Base-by-base conservation (phyloP, 2,113 vertebrate species). In the Fregetta grallaria region DNA sequence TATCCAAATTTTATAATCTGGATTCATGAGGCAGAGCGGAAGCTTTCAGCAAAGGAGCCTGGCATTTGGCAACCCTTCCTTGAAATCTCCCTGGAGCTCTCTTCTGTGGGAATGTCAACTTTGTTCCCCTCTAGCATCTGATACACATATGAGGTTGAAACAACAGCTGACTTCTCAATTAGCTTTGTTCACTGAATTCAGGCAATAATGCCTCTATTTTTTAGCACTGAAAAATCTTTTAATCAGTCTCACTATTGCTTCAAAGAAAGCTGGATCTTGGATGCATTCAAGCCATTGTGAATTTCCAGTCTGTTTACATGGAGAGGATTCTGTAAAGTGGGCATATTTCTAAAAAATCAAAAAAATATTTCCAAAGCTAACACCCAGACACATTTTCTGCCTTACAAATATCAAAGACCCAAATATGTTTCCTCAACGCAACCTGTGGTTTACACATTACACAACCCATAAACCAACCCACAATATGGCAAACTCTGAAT, bases 51-150 rank as follows among this genome's bases (percentile, higher is more conserved):
- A 38, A 84, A 94, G 67, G 12, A 95, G 32, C 36, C 65, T 83
- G 67, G 55, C 73, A 73, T 92, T 94, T 76, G 55, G 88, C 86
- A 94, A 30, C 49, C 9, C 26, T 71, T 94, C 63, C 73, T 19
- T 15, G 21, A 86, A 47, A 84, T 89, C 38, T 85, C 84, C 76
- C 76, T 65, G 47, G 80, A 95, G 58, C 56, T 87, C 23, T 30
- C 9, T 75, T 87, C 74, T 75, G 56, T 47, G 58, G 84, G 29
- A 96, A 91, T 53, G 29, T 75, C 61, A 89, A 3, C 74, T 95
- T 92, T 87, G 73, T 42, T 92, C 79, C 59, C 55, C 55, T 59
- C 79, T 22, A 96, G 83, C 80, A 84, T 88, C 83, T 92, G 80
- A 94, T 52, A 53, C 63, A 78, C 68, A 81, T 40, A 77, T 36